Percentiles rank a stretch among this genome's conserved stretches.
These are phyloP conservation scores for Tribolium madens DNA, from an alignment of 1,140 invertebrate species.

Conservation along the genomic window DNA sequence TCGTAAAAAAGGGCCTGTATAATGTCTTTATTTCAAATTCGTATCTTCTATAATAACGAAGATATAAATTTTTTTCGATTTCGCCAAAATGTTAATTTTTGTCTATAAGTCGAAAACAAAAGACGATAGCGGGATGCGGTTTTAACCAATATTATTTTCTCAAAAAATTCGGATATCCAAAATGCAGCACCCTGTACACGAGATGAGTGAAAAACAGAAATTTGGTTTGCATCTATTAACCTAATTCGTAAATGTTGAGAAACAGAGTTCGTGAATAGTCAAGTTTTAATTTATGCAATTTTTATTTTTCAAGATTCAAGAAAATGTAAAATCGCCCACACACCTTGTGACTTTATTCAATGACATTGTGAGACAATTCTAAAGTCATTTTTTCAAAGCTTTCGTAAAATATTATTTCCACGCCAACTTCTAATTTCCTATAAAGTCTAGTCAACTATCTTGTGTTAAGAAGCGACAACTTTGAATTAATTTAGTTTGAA, in stretches of 20 bases:
- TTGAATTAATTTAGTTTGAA: conserved; percentile 22
- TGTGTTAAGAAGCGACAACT: not conserved
- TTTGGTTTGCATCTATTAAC: not conserved
- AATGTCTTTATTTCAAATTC: too few relatives aligned
- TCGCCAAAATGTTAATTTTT: too few relatives aligned
- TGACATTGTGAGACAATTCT: too few relatives aligned
- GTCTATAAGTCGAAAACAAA: too few relatives aligned
- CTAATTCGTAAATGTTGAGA: not conserved
- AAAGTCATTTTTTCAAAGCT: not conserved
- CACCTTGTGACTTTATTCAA: not conserved
- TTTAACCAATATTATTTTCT: too few relatives aligned
- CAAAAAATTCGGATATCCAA: too few relatives aligned
- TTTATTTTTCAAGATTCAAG: not conserved
- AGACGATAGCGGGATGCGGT: too few relatives aligned
- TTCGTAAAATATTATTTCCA: not conserved
- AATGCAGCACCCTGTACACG: too few relatives aligned
- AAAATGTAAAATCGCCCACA: not conserved
- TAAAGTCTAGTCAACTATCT: not conserved
- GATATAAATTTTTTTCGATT: too few relatives aligned
- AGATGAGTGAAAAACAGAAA: too few relatives aligned
- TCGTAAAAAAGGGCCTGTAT: too few relatives aligned
- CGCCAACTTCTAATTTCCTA: not conserved
- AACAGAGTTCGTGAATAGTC: not conserved
- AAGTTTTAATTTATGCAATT: not conserved
- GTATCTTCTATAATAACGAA: too few relatives aligned